Conservation (phyloP, 2,888 invertebrate species). For the Scaptomyza caliginosa region DNA sequence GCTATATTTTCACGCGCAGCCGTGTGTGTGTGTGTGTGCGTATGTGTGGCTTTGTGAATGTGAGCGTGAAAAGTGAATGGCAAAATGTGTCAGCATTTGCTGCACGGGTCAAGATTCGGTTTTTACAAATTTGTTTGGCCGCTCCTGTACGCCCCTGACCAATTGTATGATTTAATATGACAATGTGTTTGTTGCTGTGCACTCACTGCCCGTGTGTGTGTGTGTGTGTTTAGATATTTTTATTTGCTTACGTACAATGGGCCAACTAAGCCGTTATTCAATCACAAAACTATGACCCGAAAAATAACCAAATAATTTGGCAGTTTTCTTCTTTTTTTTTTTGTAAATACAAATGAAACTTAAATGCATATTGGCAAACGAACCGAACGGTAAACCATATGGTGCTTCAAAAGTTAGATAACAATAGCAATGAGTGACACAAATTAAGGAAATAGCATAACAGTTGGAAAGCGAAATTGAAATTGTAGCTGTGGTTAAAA, state of each 20-base stretch:
- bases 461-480: background rate
- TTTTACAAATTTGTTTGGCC: slow-evolving; percentile 48
- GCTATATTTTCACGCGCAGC: slow-evolving; percentile 74
- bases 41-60: slow-evolving; percentile 32
- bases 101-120: slow-evolving; percentile 41
- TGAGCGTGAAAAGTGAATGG: slow-evolving; percentile 73
- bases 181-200: slow-evolving; percentile 46
- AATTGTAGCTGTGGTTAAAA: background rate
- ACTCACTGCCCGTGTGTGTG: slow-evolving; percentile 9
- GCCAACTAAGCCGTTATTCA: slow-evolving; percentile 61
- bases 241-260: slow-evolving; percentile 32
- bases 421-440: background rate
- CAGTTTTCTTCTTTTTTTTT: background rate
- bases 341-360: too few relatives aligned
- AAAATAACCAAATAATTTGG: slow-evolving; percentile 27
- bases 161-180: slow-evolving; percentile 70
- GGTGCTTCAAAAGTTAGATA: background rate
- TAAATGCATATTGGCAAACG: too few relatives aligned
- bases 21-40: slow-evolving; percentile 31
- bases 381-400: too few relatives aligned
- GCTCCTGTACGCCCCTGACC: slow-evolving; percentile 55
- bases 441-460: background rate
- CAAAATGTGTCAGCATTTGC: slow-evolving; percentile 63
- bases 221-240: slow-evolving; percentile 7
- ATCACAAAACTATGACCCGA: slow-evolving; percentile 47